Percentiles rank a stretch among this genome's conserved stretches.
Evolutionary conservation across 2,797 vertebrate genomes (phyloP).

Genomic region (Eulemur coronatus): DNA sequence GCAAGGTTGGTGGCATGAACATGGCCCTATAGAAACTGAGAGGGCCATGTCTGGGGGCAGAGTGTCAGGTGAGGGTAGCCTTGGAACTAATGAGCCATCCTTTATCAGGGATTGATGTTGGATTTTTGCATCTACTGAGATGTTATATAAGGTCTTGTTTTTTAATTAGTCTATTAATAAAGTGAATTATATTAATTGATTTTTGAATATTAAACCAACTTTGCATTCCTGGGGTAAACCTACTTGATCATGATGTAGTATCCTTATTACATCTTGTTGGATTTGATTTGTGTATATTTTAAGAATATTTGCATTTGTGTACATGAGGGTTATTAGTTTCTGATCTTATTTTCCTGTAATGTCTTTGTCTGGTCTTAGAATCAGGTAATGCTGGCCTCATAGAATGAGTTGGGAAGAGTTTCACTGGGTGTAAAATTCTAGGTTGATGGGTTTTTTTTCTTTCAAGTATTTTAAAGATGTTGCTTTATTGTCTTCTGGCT

Average conservation of each 20-base stretch:
- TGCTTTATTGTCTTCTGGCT: not conserved
- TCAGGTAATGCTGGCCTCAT: not conserved
- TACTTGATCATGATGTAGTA: not conserved
- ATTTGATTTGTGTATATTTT: not conserved
- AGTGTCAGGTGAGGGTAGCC: not conserved
- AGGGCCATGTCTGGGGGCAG: rapidly evolving
- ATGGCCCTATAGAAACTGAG: not conserved
- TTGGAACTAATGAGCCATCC: no score
- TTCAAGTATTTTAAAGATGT: not conserved
- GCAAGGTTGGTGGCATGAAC: rapidly evolving
- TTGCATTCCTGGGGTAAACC: not conserved
- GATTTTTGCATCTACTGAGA: not conserved
- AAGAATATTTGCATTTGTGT: not conserved
- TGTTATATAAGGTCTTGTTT: not conserved
- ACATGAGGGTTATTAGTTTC: not conserved
- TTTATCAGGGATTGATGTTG: no score
- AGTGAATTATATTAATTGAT: not conserved
- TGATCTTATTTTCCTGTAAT: not conserved
- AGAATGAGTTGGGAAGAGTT: not conserved
- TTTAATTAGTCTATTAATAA: not conserved
- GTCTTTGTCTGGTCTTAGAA: not conserved
- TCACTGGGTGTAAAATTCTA: not conserved
- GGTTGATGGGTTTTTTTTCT: not conserved
- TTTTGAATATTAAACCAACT: not conserved
- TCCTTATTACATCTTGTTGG: not conserved